phyloP scores from a whole-genome alignment of 2,888 invertebrate genomes.

The Hipparchia semele region DNA sequence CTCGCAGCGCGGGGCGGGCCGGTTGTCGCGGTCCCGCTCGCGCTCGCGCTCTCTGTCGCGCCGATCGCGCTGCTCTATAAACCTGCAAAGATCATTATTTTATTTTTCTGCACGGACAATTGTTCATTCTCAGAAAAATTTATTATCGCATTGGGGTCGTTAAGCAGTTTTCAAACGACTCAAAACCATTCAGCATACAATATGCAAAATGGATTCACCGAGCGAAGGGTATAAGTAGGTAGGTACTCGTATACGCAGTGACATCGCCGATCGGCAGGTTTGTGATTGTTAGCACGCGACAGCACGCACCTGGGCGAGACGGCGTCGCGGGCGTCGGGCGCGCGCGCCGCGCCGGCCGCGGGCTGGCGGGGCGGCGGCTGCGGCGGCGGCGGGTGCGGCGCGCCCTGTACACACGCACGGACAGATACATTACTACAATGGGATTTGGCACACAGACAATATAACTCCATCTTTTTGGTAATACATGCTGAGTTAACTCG shows the following conservation, averaged over 20 bases:
- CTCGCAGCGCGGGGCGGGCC: conserved; percentile 62
- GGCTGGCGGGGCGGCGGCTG: conserved; percentile 39
- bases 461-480: too few relatives aligned
- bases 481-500: too few relatives aligned
- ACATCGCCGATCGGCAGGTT: too few relatives aligned
- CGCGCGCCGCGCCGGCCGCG: conserved; percentile 33
- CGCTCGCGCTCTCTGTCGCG: conserved; percentile 30
- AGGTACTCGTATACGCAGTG: too few relatives aligned
- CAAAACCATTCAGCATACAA: too few relatives aligned
- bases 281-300: too few relatives aligned
- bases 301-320: conserved; percentile 68
- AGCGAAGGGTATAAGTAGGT: too few relatives aligned
- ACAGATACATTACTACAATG: not conserved
- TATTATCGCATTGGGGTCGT: too few relatives aligned
- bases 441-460: too few relatives aligned
- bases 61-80: conserved; percentile 57
- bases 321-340: conserved; percentile 69
- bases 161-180: not conserved
- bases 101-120: not conserved
- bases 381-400: conserved; percentile 40
- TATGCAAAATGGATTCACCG: too few relatives aligned
- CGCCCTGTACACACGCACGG: not conserved
- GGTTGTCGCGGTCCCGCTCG: conserved; percentile 46
- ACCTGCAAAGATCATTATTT: conserved; percentile 49
- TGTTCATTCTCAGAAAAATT: too few relatives aligned